A percentile compares a stretch with the other conserved stretches of the same genome.
Conservation (phyloP, 2,113 vertebrate genomes). For the Grallaria varia region DNA sequence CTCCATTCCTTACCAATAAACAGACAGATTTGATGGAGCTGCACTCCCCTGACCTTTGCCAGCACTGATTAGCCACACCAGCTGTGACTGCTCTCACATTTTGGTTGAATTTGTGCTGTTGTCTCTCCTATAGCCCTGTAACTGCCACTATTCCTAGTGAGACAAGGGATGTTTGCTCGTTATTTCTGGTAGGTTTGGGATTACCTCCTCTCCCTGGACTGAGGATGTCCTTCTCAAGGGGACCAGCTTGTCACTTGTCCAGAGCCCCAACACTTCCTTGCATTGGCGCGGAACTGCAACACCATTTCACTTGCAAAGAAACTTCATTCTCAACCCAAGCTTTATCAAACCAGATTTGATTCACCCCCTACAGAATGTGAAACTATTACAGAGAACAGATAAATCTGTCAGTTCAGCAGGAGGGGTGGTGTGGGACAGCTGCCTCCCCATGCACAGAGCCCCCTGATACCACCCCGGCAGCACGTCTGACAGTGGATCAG, state of each 20-base stretch:
- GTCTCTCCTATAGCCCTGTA: background rate
- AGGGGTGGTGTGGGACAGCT: background rate
- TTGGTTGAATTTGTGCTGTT: background rate
- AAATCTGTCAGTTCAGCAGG: background rate
- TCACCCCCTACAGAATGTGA: background rate
- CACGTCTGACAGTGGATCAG: background rate
- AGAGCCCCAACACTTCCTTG: background rate
- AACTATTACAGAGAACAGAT: rapidly evolving
- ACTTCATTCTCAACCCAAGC: background rate
- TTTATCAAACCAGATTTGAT: background rate
- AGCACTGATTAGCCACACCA: rapidly evolving
- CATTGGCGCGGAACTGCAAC: background rate
- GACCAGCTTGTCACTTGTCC: background rate
- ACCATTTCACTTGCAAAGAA: background rate
- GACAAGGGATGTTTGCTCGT: background rate
- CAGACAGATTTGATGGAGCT: background rate
- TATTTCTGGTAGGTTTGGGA: background rate
- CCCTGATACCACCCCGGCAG: rapidly evolving
- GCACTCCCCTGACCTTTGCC: background rate
- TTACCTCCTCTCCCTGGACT: background rate
- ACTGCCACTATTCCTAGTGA: background rate
- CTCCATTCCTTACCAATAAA: background rate
- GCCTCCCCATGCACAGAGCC: background rate
- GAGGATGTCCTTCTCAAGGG: background rate
- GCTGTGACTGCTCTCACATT: background rate